Evolutionary conservation across 2,113 vertebrate genomes (phyloP), one percentile per base, ranked within the genome.

Genomic region (Pterocles gutturalis): DNA sequence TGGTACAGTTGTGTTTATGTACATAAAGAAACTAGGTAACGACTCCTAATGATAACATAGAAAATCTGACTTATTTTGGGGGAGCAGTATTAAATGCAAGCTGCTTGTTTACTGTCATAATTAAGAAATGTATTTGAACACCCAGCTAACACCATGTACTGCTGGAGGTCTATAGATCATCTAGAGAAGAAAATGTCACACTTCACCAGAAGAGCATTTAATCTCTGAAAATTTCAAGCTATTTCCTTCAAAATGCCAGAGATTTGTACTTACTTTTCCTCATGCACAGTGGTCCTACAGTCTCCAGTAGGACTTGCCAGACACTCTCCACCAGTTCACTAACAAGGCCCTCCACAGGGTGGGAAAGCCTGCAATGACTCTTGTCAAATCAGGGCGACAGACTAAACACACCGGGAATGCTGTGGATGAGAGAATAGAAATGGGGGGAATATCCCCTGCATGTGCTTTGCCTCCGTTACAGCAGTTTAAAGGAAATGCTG

Each of bases 401-500:
- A 78, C 51, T 92, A 96, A 96, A 94, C 85, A 90, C 72, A 93
- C 46, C 17, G 5, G 77, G 86, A 97, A 69, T 1, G 9, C 73
- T 3, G 0, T 14, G n/a, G 71, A 64, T 17, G 61, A 83, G 70
- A 77, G 28, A 2, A 4, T 53, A 90, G 64, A 87, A 93, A 80
- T n/a, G 75, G 33, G 81, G 75, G 57, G 78, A 87, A 88, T 67
- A 84, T 75, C 69, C 78, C 67, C 75, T 67, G 91, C 81, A 92
- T 92, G 61, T 49, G 80, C 96, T 97, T 97, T 96, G 67, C 96
- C 91, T 97, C 92, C 87, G 69, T 94, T 95, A 96, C 60, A 71
- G 70, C 64, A 64, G 81, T 91, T 95, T 97, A 96, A 97, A 97
- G 66, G 94, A 98, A 98, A 94, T 93, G 98, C 98, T 98, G 97